Conservation (phyloP, 2,797 vertebrate species). For the Onychomys torridus region DNA sequence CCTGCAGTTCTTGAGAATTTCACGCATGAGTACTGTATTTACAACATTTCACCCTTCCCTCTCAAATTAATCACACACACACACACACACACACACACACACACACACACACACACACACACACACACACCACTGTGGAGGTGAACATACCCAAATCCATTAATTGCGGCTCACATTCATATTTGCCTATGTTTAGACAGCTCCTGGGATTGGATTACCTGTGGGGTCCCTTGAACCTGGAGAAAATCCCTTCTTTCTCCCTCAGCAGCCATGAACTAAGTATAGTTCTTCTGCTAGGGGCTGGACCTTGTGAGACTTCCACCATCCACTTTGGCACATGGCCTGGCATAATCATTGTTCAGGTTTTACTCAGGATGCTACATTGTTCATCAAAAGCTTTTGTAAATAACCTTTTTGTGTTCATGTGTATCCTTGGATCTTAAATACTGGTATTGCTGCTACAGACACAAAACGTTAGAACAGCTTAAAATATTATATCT, state of each 20-base stretch:
- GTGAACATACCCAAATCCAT: neutral
- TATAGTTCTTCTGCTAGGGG: neutral
- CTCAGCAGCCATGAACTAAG: neutral
- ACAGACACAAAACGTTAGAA: slow-evolving; percentile 26
- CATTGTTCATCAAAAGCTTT: neutral
- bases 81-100: too few relatives aligned
- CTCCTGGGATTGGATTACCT: neutral
- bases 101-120: neutral
- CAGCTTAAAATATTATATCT: slow-evolving; percentile 12
- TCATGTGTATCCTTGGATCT: neutral
- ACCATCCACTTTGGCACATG: too few relatives aligned
- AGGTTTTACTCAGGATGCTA: neutral
- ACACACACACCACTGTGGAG: neutral
- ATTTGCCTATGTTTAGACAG: neutral
- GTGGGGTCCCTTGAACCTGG: too few relatives aligned
- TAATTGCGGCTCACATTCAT: neutral
- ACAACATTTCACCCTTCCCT: neutral
- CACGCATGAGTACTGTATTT: neutral
- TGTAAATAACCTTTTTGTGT: neutral
- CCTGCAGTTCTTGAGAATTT: neutral
- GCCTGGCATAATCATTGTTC: neutral
- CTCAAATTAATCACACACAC: neutral
- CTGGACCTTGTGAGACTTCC: neutral
- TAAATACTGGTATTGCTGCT: neutral
- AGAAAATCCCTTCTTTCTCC: neutral